These are phyloP conservation scores for Gymnodraco acuticeps DNA, from an alignment of 2,797 vertebrate species.

Conservation along the genomic window DNA sequence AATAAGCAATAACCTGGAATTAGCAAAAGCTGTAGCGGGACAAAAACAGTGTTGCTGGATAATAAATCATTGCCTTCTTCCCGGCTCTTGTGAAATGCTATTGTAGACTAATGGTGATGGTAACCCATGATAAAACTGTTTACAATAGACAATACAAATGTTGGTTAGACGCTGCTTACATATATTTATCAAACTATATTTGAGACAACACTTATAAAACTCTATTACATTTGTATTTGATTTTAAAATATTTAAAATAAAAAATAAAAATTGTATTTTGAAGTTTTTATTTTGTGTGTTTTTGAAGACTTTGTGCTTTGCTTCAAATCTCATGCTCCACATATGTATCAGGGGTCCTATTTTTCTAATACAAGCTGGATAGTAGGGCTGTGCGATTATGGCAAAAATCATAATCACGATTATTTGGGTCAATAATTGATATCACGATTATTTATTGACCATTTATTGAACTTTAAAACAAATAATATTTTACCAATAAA, in stretches of 20 bases:
- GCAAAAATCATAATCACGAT: no score
- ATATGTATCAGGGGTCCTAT: no score
- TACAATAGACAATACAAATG: neutral
- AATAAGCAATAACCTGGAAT: constrained; percentile 59
- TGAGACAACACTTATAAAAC: neutral
- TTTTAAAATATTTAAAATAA: constrained; percentile 4
- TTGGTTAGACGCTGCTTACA: neutral
- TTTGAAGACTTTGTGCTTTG: no score
- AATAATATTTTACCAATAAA: no score
- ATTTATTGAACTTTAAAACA: no score
- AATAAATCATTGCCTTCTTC: constrained; percentile 40
- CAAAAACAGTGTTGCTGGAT: constrained; percentile 41
- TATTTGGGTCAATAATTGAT: no score
- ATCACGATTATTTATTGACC: no score
- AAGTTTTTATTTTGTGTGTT: no score
- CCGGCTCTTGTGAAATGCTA: constrained; percentile 25
- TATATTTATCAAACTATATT: neutral
- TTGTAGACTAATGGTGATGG: constrained; percentile 13
- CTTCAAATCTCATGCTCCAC: no score
- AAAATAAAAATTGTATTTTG: no score
- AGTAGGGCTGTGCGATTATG: no score
- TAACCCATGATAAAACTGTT: constrained; percentile 26
- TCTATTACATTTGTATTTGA: neutral
- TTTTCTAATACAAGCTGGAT: no score
- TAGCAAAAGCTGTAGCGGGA: constrained; percentile 36